Conservation (phyloP, 2,113 vertebrate species). For the Psammodynastes pulverulentus region DNA sequence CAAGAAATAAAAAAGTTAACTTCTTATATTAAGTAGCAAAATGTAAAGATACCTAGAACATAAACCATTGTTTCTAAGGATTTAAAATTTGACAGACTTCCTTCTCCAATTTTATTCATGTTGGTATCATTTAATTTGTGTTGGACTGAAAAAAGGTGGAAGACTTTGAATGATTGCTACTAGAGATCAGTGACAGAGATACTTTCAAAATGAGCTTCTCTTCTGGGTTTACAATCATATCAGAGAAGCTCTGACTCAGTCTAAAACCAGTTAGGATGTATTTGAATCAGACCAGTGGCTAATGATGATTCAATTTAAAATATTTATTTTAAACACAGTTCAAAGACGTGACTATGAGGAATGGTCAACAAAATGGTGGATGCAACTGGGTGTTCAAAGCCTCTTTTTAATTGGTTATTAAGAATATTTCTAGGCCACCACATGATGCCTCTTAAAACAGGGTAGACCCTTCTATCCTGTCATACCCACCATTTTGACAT, state of each 20-base stretch:
- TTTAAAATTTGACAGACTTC: not conserved
- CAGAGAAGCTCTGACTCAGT: not conserved
- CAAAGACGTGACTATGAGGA: not conserved
- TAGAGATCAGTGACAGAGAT: not conserved
- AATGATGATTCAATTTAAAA: not conserved
- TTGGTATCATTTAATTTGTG: not conserved
- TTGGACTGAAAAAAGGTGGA: not conserved
- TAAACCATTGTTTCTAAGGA: not conserved
- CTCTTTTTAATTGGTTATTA: not conserved
- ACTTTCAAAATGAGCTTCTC: not conserved
- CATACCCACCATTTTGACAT: not conserved
- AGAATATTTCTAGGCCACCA: not conserved
- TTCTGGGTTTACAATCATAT: not conserved
- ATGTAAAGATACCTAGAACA: not conserved
- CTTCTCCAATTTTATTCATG: not conserved
- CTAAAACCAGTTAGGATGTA: not conserved
- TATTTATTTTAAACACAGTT: not conserved
- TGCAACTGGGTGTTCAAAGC: not conserved
- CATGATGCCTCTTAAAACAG: not conserved
- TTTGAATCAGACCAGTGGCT: not conserved
- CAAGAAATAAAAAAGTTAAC: not conserved
- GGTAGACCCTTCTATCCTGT: not conserved
- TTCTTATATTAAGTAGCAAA: not conserved
- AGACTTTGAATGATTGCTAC: not conserved
- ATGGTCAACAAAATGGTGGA: not conserved